Base-by-base conservation (phyloP, 2,888 invertebrate species). In the Salticus scenicus region DNA sequence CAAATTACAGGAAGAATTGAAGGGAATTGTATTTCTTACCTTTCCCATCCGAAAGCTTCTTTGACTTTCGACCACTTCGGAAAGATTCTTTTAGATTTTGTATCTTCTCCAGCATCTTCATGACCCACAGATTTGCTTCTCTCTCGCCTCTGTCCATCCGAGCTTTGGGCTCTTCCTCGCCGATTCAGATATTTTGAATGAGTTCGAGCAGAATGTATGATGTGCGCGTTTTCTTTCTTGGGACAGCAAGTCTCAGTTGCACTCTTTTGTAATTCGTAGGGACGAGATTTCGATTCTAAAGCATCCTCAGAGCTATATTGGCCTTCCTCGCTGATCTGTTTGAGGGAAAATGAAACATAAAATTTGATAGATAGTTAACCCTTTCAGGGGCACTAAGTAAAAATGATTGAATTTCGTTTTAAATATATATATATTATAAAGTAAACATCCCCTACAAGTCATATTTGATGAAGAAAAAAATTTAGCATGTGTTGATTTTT, bases 21-120 rank as follows among this genome's bases (percentile, higher is more conserved):
- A 27, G 27, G 8, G 12, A 24, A 63, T 5, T 17, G 20, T 7
- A 30, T 28, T 8, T n/a, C n/a, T n/a, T 69, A 82, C 82, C 82
- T 87, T 64, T 87, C 87, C 79, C 78, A 96, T 89, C 95, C 95
- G 90, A 96, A 95, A 17, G 96, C 96, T 64, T 96, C 96, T 91
- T 96, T 97, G 12, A 97, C 96, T 91, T 94, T 94, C 0, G 96
- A 96, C 96, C 96, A 97, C 90, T 96, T 96, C 0, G 96, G 87
- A 67, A 92, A 87, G 92, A 92, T 8, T 92, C 92, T 71, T 91
- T 91, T 75, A 37, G 82, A 73, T 64, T 87, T 87, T 28, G 72
- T 70, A 24, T 79, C 78, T 14, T 79, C 77, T 1, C 33, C 33
- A 8, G 73, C 8, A 10, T 94, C 94, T 51, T 94, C 94, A 17